Evolutionary conservation across 2,113 vertebrate genomes (phyloP).

Genomic region (Xiphophorus maculatus): DNA sequence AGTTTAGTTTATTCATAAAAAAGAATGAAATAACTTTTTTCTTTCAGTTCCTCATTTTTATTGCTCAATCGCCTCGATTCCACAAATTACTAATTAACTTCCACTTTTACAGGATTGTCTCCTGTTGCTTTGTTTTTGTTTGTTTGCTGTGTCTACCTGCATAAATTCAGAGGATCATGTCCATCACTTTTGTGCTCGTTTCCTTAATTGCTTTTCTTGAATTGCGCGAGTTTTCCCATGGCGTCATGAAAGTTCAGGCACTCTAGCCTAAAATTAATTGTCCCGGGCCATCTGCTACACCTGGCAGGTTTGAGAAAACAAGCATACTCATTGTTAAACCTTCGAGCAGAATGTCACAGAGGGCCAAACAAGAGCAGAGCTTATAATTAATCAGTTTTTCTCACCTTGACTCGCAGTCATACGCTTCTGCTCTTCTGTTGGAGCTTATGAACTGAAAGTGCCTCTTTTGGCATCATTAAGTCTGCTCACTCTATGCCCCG

Average conservation of each 20-base stretch:
- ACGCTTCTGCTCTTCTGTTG: background rate
- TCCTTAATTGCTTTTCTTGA: conserved; percentile 8
- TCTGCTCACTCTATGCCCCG: too few species aligned
- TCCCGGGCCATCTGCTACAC: conserved; percentile 32
- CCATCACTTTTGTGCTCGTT: background rate
- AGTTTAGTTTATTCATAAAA: too few species aligned
- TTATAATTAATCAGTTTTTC: conserved; percentile 30
- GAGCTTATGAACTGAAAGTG: too few species aligned
- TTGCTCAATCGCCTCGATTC: background rate
- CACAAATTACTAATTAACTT: background rate
- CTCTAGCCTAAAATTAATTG: conserved; percentile 27
- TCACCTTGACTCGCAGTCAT: conserved; percentile 22
- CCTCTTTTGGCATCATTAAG: too few species aligned
- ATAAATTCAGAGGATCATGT: background rate
- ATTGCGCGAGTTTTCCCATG: conserved; percentile 27
- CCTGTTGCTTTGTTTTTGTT: background rate
- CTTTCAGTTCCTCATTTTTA: too few species aligned
- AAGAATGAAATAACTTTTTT: too few species aligned
- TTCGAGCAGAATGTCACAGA: conserved; percentile 11
- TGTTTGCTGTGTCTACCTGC: background rate
- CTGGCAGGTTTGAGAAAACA: conserved; percentile 45
- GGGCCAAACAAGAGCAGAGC: background rate
- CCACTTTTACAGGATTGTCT: background rate
- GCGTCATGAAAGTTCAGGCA: conserved; percentile 18
- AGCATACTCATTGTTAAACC: conserved; percentile 34